Conservation (phyloP, 2,888 invertebrate species). For the Athrips mouffetella region DNA sequence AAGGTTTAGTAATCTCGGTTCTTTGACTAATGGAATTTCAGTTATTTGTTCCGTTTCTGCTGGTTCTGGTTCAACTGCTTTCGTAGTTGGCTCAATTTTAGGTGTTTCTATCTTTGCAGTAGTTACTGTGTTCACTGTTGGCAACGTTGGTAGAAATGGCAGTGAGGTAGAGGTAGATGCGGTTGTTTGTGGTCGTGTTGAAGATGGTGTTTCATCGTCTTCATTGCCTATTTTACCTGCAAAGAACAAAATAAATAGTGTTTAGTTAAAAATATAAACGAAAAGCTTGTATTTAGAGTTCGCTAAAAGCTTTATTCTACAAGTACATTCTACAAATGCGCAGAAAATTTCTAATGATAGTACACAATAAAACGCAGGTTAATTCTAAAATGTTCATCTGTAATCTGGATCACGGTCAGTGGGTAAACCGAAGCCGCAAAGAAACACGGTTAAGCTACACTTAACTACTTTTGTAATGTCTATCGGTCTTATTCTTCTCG, state of each 20-base stretch:
- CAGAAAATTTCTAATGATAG: background rate
- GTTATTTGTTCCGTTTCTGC: constrained; percentile 10
- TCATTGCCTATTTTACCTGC: constrained; percentile 61
- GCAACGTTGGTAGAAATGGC: constrained; percentile 25
- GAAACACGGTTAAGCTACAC: constrained; percentile 21
- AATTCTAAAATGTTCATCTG: background rate
- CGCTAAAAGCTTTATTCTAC: no score
- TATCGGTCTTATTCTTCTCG: constrained; percentile 25
- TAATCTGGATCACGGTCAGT: constrained; percentile 47
- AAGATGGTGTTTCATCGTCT: constrained; percentile 44
- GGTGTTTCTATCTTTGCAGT: constrained; percentile 28
- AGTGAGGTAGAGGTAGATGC: constrained; percentile 14
- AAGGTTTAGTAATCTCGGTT: constrained; percentile 53
- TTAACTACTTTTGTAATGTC: constrained; percentile 13
- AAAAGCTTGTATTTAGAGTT: no score
- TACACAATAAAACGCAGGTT: constrained; percentile 4
- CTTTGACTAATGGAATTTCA: constrained; percentile 10
- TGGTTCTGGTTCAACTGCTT: constrained; percentile 36
- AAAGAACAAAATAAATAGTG: constrained; percentile 26
- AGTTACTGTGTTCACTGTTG: constrained; percentile 20
- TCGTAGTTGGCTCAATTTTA: constrained; percentile 31
- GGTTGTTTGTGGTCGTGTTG: constrained; percentile 8
- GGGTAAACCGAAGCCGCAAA: constrained; percentile 27
- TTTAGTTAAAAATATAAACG: background rate
- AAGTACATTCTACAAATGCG: background rate